These are phyloP conservation scores for Ennomos erosarius DNA, from an alignment of 2,888 invertebrate genomes.

Conservation along the genomic window DNA sequence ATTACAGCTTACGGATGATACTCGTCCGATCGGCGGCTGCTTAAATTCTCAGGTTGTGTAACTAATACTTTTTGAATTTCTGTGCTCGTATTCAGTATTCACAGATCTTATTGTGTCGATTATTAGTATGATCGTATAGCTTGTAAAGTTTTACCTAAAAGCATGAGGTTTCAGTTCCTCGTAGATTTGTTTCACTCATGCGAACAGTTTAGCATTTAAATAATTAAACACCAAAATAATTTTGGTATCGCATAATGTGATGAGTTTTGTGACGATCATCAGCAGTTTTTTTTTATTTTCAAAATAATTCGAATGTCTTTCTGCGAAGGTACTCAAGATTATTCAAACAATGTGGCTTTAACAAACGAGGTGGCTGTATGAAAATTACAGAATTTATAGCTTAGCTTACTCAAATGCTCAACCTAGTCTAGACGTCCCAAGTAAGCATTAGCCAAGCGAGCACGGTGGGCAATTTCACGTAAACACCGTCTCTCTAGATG, in stretches of 20 bases:
- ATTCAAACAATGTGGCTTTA: slow-evolving; percentile 42
- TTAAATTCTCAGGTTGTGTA: slow-evolving; percentile 71
- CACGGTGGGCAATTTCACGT: slow-evolving; percentile 60
- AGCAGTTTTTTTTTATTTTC: background rate
- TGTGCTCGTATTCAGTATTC: too few species aligned
- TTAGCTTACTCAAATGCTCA: slow-evolving; percentile 31
- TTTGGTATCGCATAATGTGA: too few species aligned
- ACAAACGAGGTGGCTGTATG: slow-evolving; percentile 36
- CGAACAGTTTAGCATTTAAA: too few species aligned
- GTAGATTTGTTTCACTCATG: too few species aligned
- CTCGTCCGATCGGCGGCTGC: slow-evolving; percentile 62
- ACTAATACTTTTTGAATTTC: slow-evolving; percentile 54
- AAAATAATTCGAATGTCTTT: background rate
- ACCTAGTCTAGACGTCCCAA: slow-evolving; percentile 28
- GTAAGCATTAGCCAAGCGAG: slow-evolving; percentile 47
- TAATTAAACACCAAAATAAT: too few species aligned
- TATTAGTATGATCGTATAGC: too few species aligned
- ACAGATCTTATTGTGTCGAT: too few species aligned
- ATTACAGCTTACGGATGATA: slow-evolving; percentile 63
- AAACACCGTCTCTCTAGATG: slow-evolving; percentile 61
- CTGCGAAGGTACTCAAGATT: slow-evolving; percentile 12
- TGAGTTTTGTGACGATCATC: too few species aligned
- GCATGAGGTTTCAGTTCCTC: too few species aligned
- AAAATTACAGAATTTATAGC: slow-evolving; percentile 55
- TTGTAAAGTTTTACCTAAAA: too few species aligned